A percentile compares a stretch with the other conserved stretches of the same genome.
phyloP scores from a whole-genome alignment of 2,888 invertebrate genomes.

The Brenthis ino region DNA sequence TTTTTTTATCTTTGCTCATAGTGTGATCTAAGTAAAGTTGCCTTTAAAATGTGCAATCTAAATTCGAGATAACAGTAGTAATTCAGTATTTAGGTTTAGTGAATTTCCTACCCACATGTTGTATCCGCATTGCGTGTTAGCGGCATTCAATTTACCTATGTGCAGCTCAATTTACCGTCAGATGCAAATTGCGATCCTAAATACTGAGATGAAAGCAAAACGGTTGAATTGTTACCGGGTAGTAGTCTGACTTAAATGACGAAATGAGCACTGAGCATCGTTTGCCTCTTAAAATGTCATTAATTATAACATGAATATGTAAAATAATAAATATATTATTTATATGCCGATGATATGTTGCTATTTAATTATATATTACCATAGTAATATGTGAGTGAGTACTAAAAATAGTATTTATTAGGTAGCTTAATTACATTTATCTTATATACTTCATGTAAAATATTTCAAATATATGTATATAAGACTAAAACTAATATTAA shows the following conservation, averaged over 20 bases:
- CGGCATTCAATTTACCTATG: slow-evolving; percentile 27
- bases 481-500: no score
- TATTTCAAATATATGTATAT: no score
- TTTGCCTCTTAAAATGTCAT: slow-evolving; percentile 13
- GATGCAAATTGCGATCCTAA: slow-evolving; percentile 28
- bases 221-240: slow-evolving; percentile 18
- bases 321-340: not conserved
- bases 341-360: not conserved
- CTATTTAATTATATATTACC: no score
- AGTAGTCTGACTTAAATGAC: slow-evolving; percentile 14
- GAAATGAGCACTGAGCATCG: slow-evolving; percentile 11
- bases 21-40: not conserved
- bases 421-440: no score
- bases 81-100: slow-evolving; percentile 22
- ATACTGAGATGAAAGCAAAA: slow-evolving; percentile 24
- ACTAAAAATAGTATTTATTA: no score
- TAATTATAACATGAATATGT: not conserved
- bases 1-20: no score
- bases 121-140: slow-evolving; percentile 27
- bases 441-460: no score
- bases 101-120: slow-evolving; percentile 28
- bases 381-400: no score
- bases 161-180: slow-evolving; percentile 26
- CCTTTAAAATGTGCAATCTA: not conserved
- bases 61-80: slow-evolving; percentile 9